Evolutionary conservation across 2,797 vertebrate genomes (phyloP), one percentile per base, ranked within the genome.

Genomic region (Galagoides demidoff): DNA sequence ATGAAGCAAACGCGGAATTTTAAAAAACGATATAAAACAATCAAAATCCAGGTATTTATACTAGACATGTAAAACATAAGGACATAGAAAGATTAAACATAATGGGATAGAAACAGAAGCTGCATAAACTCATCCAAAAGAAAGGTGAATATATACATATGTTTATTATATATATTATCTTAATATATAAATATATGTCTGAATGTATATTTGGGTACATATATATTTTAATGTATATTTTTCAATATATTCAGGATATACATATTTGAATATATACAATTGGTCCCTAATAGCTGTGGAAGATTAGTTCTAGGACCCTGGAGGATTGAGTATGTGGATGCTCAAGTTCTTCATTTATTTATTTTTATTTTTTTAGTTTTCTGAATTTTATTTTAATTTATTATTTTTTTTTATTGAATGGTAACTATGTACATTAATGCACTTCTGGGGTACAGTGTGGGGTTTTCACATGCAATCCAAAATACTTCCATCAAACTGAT

Each of bases 41-140:
- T 82, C 16, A 91, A 79, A 94, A 88, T 79, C 61, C 45, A 43
- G 9, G 8, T 76, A 70, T 76, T 87, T 89, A 84, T 73, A 94
- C 25, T 59, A 96, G 68, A 83, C 14, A 63, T 13, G 63, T 79
- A n/a, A 66, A 70, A 90, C 39, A 76, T 49, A 86, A 92, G 73
- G 17, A 34, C 55, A 79, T 45, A 82, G 29, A 79, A 89, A 73
- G 79, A 76, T 25, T 81, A 29, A 82, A 55, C 39, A 52, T 37
- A 71, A 81, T 82, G 29, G 34, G 23, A 63, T 27, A 55, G 39
- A 43, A 83, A 91, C 86, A 68, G 10, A 81, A 3, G 70, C 7
- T 5, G 12, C 7, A 93, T 1, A 68, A 91, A 49, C 27, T 34
- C 3, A 55, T 27, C 39, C 55, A 63, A 85, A 79, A 66, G 45